Base-by-base conservation (phyloP, 2,113 vertebrate species). In the Cinclus mexicanus region DNA sequence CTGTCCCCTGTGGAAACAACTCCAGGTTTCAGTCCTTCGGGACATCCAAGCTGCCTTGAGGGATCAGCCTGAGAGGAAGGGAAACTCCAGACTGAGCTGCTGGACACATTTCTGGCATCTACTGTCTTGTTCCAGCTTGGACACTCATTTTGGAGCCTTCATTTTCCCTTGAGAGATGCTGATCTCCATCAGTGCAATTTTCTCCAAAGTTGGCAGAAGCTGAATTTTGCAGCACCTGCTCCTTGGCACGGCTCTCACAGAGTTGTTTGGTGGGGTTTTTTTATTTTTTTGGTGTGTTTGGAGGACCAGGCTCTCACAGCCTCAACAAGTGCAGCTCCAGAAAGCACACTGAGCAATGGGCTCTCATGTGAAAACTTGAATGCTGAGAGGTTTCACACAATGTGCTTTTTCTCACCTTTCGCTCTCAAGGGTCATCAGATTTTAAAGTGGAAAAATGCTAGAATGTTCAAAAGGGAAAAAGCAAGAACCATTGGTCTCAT, bases 1-100 rank as follows among this genome's bases (percentile, higher is more conserved):
- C 65, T 75, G 16, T n/a, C 41, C 39, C 21, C 49, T 29, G 1
- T 17, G 14, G 6, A 52, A 89, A 9, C 14, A 71, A 35, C 39
- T 52, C 23, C 24, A 71, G 29, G 23, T 49, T 65, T 44, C 25
- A 65, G 10, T 17, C 63, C 46, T 69, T 14, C 2, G 3, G 37
- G 61, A 56, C 20, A 64, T n/a, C 18, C 29, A 59, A 0, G 0
- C 12, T 78, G 61, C 29, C 64, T 69, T 55, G 8, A 55, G 0
- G 4, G 18, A 56, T 31, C 69, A 68, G 33, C 6, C 11, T 33
- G 26, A 70, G 35, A 81, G 31, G 65, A 57, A 69, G 37, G 41
- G 33, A 87, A 95, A 55, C 70, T 60, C 52, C 82, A 86, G 21
- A 81, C 24, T 11, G 68, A 90, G 50, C 81, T 60, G 6, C 35